Base-by-base conservation (phyloP, 2,113 vertebrate genomes). In the Naja naja region DNA sequence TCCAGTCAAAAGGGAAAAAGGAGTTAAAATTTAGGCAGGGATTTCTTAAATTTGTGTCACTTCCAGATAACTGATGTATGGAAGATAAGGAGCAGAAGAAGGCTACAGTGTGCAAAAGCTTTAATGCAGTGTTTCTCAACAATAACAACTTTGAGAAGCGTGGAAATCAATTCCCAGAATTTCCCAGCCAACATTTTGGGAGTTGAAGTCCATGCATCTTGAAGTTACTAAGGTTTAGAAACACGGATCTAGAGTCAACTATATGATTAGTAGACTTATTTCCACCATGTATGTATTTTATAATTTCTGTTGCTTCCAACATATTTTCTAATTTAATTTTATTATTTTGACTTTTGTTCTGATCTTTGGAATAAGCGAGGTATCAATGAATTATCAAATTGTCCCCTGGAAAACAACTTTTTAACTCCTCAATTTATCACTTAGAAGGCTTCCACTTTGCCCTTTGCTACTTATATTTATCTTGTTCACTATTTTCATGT, bases 381-480 rank as follows among this genome's bases (percentile, higher is more conserved):
- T 94, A 92, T 95, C 94, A 96, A 23, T 95, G 95, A 95, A 96
- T 95, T 95, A 95, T 92, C 94, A 96, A 95, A 96, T 95, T 90
- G 93, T 95, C 95, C 95, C 93, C 95, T 95, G 95, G 95, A 93
- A 96, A 94, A 14, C 92, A 90, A 92, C 93, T 96, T 95, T 90
- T 95, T 69, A 69, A 93, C 95, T 94, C 88, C 85, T 95, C 93
- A 95, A 93, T 96, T 97, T 96, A 96, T 96, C 94, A 96, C 96
- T 97, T 95, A 94, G 97, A 97, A 97, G 96, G 95, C 95, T 96
- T 97, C 96, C 95, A 95, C 96, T 97, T 95, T 97, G 97, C 96
- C 96, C 96, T 97, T 96, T 96, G 94, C 95, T 93, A 93, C 97
- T 96, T 96, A 96, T 96, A 96, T 97, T 97, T 97, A 94, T 96